Conservation (phyloP, 2,888 invertebrate genomes). For the Hirudinaria manillensis region DNA sequence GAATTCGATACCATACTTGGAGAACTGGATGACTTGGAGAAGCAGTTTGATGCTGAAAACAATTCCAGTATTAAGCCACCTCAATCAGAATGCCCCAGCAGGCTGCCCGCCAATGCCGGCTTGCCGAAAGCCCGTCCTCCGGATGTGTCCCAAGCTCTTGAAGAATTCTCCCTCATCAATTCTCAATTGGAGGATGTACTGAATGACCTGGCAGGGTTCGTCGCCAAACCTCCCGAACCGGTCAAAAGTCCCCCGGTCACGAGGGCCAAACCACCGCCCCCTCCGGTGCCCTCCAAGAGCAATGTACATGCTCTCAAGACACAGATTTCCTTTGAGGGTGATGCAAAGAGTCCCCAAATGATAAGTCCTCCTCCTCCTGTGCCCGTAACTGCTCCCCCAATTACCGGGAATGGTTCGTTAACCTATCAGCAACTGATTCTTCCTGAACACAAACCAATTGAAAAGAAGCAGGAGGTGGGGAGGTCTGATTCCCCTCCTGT, state of each 20-base stretch:
- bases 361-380: no score
- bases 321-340: no score
- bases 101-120: background rate
- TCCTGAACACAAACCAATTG: no score
- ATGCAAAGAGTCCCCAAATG: no score
- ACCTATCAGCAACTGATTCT: no score
- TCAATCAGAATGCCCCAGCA: background rate
- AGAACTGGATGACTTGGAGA: conserved; percentile 22
- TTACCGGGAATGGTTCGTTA: no score
- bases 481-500: no score
- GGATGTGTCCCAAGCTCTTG: background rate
- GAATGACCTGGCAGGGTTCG: conserved; percentile 27
- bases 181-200: conserved; percentile 28
- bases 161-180: conserved; percentile 27
- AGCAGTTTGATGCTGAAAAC: conserved; percentile 22
- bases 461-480: no score
- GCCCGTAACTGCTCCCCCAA: no score
- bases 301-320: no score
- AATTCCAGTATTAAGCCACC: background rate
- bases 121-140: background rate
- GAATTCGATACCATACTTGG: conserved; percentile 27
- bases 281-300: conserved; percentile 1
- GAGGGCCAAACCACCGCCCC: background rate
- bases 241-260: background rate
- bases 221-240: background rate